Evolutionary conservation across 2,113 vertebrate genomes (phyloP).

Genomic region (Heteronetta atricapilla): DNA sequence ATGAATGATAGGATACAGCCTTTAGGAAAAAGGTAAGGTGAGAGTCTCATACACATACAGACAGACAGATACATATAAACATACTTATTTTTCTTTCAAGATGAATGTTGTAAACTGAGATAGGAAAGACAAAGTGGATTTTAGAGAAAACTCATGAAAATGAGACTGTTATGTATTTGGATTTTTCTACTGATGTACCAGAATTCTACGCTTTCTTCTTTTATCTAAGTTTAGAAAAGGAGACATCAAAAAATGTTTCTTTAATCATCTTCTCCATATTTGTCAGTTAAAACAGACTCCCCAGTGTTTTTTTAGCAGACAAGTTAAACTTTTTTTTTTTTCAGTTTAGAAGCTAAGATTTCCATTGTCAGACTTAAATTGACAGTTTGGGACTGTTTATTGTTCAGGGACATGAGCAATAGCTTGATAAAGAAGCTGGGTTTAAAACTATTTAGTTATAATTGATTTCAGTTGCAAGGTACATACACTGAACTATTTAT

Average conservation of each 20-base stretch:
- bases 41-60: background rate
- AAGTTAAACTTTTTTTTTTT: background rate
- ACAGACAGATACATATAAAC: background rate
- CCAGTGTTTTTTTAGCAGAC: background rate
- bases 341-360: background rate
- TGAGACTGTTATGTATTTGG: background rate
- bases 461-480: background rate
- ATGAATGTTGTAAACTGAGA: background rate
- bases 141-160: background rate
- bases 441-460: background rate
- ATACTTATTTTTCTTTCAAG: background rate
- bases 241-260: background rate
- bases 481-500: background rate
- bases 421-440: background rate
- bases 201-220: background rate
- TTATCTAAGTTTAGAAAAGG: background rate
- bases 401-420: background rate
- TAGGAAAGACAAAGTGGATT: background rate
- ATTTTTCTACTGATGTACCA: background rate
- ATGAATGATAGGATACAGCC: background rate
- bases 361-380: background rate
- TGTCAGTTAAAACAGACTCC: background rate
- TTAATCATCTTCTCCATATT: background rate
- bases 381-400: background rate
- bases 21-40: background rate